Base-by-base conservation (phyloP, 2,797 vertebrate genomes). In the Melanotaenia pygmaea region DNA sequence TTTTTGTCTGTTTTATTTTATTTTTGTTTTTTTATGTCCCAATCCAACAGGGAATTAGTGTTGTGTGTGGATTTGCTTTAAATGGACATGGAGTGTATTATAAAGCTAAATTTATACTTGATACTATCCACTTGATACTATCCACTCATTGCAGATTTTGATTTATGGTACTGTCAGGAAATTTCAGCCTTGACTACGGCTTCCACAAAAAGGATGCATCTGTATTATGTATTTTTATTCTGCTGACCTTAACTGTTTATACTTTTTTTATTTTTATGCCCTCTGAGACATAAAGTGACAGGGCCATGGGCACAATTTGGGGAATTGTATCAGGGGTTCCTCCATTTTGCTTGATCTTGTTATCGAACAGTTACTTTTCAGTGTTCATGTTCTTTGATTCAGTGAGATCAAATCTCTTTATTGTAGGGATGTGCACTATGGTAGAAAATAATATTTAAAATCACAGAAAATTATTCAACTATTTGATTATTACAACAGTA, bases 21-120 rank as follows among this genome's bases (percentile, higher is more conserved):
- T 3, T n/a, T 32, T 32, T 71, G 53, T 67, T 63, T 69, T 50
- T 62, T 56, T 34, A 22, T 53, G 1, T 53, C 32, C 58, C 4
- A 43, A 43, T 43, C 38, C 38, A 43, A 43, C 37, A 47, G 16
- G 47, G 7, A 50, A 22, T 47, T 37, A 32, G 51, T 70, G 26
- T 35, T 47, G 8, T 61, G n/a, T 30, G 50, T 24, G 16, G 22
- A 8, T 10, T 58, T 56, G 22, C 5, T 51, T 32, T 28, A 20
- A 57, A 35, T 59, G 65, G 34, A 12, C 4, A 37, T 12, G n/a
- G 9, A n/a, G 20, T n/a, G 20, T 12, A 35, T 30, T 11, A 37
- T 32, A 9, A 9, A 32, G 18, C 7, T 57, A 30, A 58, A 35
- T n/a, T 53, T 53, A 13, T 12, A 12, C 22, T 24, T 53, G 1